Conservation (phyloP, 2,113 vertebrate species). For the Caranx ignobilis region DNA sequence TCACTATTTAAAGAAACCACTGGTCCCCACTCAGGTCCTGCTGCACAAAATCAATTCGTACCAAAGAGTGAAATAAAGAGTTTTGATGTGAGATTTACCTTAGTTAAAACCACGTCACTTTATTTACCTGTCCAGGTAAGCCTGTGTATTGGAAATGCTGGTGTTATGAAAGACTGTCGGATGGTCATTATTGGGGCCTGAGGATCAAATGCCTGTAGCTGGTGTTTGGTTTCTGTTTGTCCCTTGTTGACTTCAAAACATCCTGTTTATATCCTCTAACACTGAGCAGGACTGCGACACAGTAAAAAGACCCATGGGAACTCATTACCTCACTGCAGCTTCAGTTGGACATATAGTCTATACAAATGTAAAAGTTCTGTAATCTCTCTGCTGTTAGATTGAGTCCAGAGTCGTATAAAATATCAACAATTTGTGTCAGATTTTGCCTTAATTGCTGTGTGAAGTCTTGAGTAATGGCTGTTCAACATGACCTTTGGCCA, state of each 20-base stretch:
- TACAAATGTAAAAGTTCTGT: neutral
- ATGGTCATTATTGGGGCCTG: neutral
- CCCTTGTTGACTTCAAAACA: slow-evolving; percentile 6
- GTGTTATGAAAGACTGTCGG: neutral
- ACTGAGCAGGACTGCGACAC: neutral
- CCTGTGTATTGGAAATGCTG: neutral
- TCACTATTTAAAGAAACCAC: too few species aligned
- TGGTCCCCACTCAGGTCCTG: too few species aligned
- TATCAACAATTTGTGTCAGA: too few species aligned
- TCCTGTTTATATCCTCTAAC: neutral
- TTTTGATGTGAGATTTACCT: too few species aligned
- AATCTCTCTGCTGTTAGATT: neutral
- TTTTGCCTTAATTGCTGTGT: too few species aligned
- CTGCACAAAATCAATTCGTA: too few species aligned
- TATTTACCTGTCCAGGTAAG: neutral
- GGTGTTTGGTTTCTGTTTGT: neutral
- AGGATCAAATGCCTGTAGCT: neutral
- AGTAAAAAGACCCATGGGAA: neutral
- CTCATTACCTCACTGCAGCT: neutral
- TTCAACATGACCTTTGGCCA: too few species aligned
- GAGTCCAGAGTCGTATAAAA: neutral
- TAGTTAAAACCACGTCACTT: too few species aligned
- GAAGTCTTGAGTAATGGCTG: too few species aligned
- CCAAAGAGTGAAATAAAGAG: too few species aligned
- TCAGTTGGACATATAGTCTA: neutral